These are phyloP conservation scores for Okapia johnstoni DNA, from an alignment of 2,113 vertebrate species.

Conservation along the genomic window DNA sequence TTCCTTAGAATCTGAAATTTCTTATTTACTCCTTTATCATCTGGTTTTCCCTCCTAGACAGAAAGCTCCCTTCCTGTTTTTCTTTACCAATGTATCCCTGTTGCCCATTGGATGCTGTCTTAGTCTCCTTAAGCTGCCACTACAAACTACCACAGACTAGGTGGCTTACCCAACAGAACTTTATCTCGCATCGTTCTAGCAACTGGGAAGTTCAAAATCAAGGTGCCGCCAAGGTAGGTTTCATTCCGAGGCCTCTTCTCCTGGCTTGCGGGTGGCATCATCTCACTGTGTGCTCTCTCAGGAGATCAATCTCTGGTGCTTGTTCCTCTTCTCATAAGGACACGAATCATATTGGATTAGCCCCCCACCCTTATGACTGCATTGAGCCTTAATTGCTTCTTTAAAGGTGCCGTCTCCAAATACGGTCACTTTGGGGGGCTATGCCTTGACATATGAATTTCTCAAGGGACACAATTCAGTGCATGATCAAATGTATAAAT, in stretches of 20 bases:
- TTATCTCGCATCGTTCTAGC: not conserved
- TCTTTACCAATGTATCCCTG: not conserved
- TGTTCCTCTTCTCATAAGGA: not conserved
- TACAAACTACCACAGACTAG: not conserved
- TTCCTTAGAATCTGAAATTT: not conserved
- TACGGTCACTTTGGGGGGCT: not conserved
- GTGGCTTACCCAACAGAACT: not conserved
- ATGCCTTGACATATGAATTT: not conserved
- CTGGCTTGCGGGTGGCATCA: not conserved
- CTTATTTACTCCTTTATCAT: not conserved
- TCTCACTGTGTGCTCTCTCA: not conserved
- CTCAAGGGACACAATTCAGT: not conserved
- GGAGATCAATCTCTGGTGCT: not conserved
- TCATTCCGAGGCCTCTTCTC: not conserved
- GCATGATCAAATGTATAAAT: not conserved
- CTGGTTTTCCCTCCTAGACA: not conserved
- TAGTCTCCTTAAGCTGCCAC: not conserved
- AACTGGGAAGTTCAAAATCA: not conserved
- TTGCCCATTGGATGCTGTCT: not conserved
- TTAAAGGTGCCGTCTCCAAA: not conserved
- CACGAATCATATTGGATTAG: not conserved
- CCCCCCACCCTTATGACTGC: not conserved
- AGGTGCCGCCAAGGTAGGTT: not conserved
- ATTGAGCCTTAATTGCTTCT: not conserved
- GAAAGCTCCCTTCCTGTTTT: not conserved